These are phyloP conservation scores for Bothrops jararaca DNA, from an alignment of 2,113 vertebrate genomes.

Conservation along the genomic window DNA sequence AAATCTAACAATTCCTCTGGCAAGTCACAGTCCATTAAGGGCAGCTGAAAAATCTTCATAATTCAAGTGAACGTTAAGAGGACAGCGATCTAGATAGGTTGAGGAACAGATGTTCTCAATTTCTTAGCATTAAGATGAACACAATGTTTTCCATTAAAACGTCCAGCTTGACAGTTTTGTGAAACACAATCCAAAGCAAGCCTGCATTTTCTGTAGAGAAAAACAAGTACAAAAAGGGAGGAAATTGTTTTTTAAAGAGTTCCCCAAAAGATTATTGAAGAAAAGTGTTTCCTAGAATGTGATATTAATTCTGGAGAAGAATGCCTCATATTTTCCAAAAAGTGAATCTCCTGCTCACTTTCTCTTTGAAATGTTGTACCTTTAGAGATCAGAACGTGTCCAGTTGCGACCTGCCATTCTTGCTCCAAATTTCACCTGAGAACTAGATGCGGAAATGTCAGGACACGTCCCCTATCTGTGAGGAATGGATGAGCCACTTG, in stretches of 20 bases:
- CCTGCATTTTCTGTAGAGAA: neutral
- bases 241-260: neutral
- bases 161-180: neutral
- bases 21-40: neutral
- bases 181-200: neutral
- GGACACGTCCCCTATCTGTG: neutral
- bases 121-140: no score
- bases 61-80: neutral
- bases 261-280: neutral
- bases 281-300: neutral
- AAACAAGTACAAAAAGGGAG: neutral
- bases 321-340: neutral
- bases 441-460: neutral
- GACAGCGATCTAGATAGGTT: neutral
- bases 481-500: neutral
- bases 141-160: neutral
- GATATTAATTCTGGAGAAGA: neutral
- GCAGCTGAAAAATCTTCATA: neutral
- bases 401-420: neutral
- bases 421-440: neutral
- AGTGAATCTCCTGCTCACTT: rapidly evolving
- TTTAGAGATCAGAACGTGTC: neutral
- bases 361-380: no score
- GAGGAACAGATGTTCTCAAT: neutral
- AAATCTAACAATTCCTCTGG: neutral